These are phyloP conservation scores for Panopea generosa DNA, from an alignment of 2,888 invertebrate genomes.

Conservation along the genomic window DNA sequence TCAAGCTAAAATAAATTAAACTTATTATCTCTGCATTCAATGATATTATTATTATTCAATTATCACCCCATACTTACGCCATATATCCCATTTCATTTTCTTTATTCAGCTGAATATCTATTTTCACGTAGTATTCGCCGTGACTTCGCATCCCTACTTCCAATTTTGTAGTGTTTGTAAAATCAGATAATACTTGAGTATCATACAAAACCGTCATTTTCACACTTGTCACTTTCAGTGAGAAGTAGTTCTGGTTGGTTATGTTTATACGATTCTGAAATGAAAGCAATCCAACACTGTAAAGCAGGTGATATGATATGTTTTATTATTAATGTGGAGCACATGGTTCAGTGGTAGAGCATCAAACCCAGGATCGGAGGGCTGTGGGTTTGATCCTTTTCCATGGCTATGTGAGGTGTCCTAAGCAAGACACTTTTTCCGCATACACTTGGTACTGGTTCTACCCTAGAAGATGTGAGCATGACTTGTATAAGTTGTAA, in stretches of 20 bases:
- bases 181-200: slow-evolving; percentile 69
- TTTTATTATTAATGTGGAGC: too few species aligned
- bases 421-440: too few species aligned
- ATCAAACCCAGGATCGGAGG: too few species aligned
- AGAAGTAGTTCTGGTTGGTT: slow-evolving; percentile 83
- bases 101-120: slow-evolving; percentile 69
- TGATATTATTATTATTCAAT: too few species aligned
- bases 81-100: slow-evolving; percentile 73
- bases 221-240: slow-evolving; percentile 77
- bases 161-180: slow-evolving; percentile 57
- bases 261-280: slow-evolving; percentile 84
- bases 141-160: slow-evolving; percentile 70
- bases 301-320: background rate
- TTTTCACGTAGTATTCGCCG: slow-evolving; percentile 55
- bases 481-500: too few species aligned
- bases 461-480: too few species aligned
- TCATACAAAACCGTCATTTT: slow-evolving; percentile 76
- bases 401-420: too few species aligned
- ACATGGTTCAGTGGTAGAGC: too few species aligned
- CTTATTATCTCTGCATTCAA: too few species aligned
- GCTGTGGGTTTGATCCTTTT: too few species aligned
- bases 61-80: too few species aligned
- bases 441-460: background rate
- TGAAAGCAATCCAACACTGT: background rate
- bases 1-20: too few species aligned